Evolutionary conservation across 2,888 invertebrate species (phyloP), one percentile per base, ranked within the genome.

Genomic region (Drosophila setosimentum): DNA sequence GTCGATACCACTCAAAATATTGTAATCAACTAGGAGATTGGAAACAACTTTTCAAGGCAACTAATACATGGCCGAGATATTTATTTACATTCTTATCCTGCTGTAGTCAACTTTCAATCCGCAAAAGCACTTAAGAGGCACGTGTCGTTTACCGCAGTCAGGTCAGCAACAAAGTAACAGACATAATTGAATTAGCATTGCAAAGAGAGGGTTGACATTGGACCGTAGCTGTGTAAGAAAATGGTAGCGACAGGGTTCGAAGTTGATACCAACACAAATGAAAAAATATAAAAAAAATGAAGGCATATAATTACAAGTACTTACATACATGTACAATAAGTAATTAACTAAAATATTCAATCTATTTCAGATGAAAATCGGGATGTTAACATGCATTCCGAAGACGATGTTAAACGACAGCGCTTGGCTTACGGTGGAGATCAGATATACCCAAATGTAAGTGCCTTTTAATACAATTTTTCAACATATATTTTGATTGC

Each of bases 341-440:
- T 24, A 51, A 37, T 37, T 54, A 27, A 24, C 10, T 33, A 5
- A 57, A 24, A 8, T 45, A 32, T 27, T 40, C 0, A 6, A n/a
- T n/a, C 18, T 87, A 83, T 94, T 94, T 53, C 95, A 97, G 97
- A 97, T 93, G 97, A 98, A 93, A 97, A 97, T 93, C 95, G 97
- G 90, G 97, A 97, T 93, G 95, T 97, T 92, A 97, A 96, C 93
- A 97, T 97, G 91, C 97, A 97, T 94, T 95, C 96, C 35, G 97
- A 98, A 90, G 97, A 98, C 87, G 98, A 98, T 89, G 95, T 97
- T 62, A 98, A 98, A 93, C 95, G 97, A 93, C 97, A 98, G 92
- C 95, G 97, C 93, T 95, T 96, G 92, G 96, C 97, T 88, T 98
- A 97, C 93, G 97, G 97, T 91, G 97, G 97, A 58, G 98, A 98